These are phyloP conservation scores for Psix sp. DNA, from an alignment of 1,140 invertebrate genomes.

Conservation along the genomic window DNA sequence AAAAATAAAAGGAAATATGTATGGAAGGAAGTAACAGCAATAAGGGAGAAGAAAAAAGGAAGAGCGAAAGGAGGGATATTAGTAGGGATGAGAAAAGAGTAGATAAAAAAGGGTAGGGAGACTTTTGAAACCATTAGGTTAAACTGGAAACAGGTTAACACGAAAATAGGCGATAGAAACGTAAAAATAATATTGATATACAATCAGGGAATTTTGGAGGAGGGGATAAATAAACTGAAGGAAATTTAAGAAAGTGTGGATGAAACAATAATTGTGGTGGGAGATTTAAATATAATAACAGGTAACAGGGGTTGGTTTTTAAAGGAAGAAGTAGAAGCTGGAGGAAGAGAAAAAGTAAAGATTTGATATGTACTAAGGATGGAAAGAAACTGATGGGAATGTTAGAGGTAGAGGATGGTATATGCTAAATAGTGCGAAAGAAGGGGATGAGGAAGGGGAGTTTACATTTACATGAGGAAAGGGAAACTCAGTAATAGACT, in stretches of 20 bases:
- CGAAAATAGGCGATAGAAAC: not conserved
- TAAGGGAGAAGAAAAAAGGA: no score
- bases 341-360: constrained; percentile 1
- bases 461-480: not conserved
- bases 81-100: not conserved
- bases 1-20: no score
- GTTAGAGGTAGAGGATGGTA: not conserved
- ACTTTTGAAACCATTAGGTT: no score
- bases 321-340: not conserved
- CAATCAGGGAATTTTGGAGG: not conserved
- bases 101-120: not conserved
- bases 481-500: not conserved
- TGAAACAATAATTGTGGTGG: not conserved
- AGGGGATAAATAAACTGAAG: constrained; percentile 2
- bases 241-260: constrained; percentile 8
- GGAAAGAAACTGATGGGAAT: not conserved
- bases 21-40: no score
- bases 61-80: no score
- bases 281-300: not conserved
- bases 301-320: not conserved
- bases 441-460: not conserved
- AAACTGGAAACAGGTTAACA: no score
- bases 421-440: not conserved
- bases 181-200: not conserved
- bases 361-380: not conserved